These are phyloP conservation scores for Discoglossus pictus DNA, from an alignment of 2,797 vertebrate genomes.

Conservation along the genomic window DNA sequence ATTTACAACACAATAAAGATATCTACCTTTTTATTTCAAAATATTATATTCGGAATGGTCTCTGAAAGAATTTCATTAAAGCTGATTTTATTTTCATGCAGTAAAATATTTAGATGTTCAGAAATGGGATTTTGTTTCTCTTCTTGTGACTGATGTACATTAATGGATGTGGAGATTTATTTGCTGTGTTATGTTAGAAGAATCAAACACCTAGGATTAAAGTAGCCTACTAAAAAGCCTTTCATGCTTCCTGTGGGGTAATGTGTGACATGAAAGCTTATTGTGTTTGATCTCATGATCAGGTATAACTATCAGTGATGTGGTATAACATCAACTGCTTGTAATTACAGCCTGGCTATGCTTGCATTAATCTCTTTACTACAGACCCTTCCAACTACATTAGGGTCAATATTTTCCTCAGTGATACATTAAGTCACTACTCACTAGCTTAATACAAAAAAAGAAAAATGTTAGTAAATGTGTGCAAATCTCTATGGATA, in stretches of 20 bases:
- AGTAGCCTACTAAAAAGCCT: background rate
- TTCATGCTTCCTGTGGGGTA: slow-evolving; percentile 27
- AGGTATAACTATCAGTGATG: slow-evolving; percentile 48
- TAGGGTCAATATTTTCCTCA: slow-evolving; percentile 38
- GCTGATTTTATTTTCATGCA: slow-evolving; percentile 43
- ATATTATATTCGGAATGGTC: too few species aligned
- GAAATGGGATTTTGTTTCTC: slow-evolving; percentile 37
- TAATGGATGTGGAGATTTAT: slow-evolving; percentile 1
- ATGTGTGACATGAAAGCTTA: slow-evolving; percentile 43
- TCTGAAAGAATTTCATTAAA: slow-evolving; percentile 44
- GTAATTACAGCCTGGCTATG: slow-evolving; percentile 28
- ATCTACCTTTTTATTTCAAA: too few species aligned
- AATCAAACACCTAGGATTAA: slow-evolving; percentile 43
- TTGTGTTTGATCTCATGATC: slow-evolving; percentile 42
- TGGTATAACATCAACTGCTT: slow-evolving; percentile 34
- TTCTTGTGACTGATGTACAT: slow-evolving; percentile 21
- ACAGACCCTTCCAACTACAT: slow-evolving; percentile 31
- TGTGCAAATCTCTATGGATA: too few species aligned
- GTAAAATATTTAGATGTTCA: slow-evolving; percentile 51
- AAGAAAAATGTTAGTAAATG: slow-evolving; percentile 44
- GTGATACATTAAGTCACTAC: slow-evolving; percentile 51
- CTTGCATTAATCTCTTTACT: slow-evolving; percentile 47
- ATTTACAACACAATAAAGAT: too few species aligned
- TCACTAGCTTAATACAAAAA: slow-evolving; percentile 46
- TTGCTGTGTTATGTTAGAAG: slow-evolving; percentile 19